A percentile compares a stretch with the other conserved stretches of the same genome.
Evolutionary conservation across 2,113 vertebrate genomes (phyloP).

Genomic region (Indicator maculatus): DNA sequence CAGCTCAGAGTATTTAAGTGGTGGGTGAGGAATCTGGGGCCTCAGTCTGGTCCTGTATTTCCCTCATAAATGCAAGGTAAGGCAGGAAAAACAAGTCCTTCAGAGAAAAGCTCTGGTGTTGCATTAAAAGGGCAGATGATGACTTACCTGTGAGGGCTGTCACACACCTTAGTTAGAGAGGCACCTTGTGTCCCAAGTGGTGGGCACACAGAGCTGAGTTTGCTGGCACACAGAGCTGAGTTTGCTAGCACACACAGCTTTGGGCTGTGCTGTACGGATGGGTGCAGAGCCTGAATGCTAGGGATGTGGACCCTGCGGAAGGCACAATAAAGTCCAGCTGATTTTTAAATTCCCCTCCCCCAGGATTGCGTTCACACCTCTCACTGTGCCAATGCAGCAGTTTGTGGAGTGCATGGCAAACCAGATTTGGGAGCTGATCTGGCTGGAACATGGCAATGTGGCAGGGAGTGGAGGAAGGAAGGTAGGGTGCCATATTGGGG

Average conservation of each 20-base stretch:
- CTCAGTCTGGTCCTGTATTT: background rate
- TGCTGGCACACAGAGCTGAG: fast-evolving
- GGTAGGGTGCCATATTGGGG: background rate
- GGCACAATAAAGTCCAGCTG: background rate
- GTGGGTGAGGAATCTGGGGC: background rate
- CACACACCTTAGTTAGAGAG: fast-evolving
- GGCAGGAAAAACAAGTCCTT: background rate
- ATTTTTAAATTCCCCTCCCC: background rate
- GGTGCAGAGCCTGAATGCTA: background rate
- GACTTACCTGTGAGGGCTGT: background rate
- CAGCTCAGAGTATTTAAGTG: background rate
- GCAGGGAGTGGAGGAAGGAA: background rate
- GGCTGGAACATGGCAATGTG: background rate
- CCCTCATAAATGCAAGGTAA: background rate
- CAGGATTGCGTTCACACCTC: background rate
- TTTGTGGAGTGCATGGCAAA: background rate
- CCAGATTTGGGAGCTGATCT: background rate
- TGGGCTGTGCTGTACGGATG: background rate
- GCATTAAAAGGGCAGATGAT: background rate
- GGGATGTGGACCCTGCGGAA: background rate
- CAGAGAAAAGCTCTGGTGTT: background rate
- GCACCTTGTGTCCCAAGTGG: fast-evolving
- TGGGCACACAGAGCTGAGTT: fast-evolving
- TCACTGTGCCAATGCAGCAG: fast-evolving
- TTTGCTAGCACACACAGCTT: background rate